These are phyloP conservation scores for Habrosyne pyritoides DNA, from an alignment of 2,888 invertebrate genomes.

Conservation along the genomic window DNA sequence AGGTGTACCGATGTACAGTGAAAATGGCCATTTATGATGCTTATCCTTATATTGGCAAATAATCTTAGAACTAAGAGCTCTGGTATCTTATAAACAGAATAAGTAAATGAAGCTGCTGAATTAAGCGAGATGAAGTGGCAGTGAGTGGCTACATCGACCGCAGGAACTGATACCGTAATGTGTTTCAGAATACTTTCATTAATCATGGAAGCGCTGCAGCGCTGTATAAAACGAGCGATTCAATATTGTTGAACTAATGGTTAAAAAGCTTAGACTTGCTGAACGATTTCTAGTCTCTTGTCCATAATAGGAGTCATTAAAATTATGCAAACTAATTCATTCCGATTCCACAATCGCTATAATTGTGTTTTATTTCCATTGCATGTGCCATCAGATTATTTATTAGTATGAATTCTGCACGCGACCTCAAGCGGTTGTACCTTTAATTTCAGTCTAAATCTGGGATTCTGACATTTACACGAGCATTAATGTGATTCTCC, in stretches of 20 bases:
- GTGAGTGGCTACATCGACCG: not conserved
- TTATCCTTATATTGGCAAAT: too few species aligned
- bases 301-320: not conserved
- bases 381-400: constrained; percentile 5
- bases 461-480: constrained; percentile 3
- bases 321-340: not conserved
- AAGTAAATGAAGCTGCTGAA: not conserved
- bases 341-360: not conserved
- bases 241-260: not conserved
- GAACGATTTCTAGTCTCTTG: too few species aligned
- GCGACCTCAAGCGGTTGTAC: constrained; percentile 5
- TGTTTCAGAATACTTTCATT: constrained; percentile 2
- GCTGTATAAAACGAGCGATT: not conserved
- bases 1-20: too few species aligned
- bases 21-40: too few species aligned
- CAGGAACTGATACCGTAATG: not conserved
- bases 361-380: not conserved
- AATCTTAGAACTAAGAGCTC: not conserved
- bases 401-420: constrained; percentile 10
- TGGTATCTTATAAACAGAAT: not conserved
- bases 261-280: too few species aligned
- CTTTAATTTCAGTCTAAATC: constrained; percentile 1
- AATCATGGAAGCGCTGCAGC: not conserved
- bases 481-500: constrained; percentile 4
- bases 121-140: not conserved